phyloP scores from a whole-genome alignment of 2,797 vertebrate species.

The Leuciscus waleckii region DNA sequence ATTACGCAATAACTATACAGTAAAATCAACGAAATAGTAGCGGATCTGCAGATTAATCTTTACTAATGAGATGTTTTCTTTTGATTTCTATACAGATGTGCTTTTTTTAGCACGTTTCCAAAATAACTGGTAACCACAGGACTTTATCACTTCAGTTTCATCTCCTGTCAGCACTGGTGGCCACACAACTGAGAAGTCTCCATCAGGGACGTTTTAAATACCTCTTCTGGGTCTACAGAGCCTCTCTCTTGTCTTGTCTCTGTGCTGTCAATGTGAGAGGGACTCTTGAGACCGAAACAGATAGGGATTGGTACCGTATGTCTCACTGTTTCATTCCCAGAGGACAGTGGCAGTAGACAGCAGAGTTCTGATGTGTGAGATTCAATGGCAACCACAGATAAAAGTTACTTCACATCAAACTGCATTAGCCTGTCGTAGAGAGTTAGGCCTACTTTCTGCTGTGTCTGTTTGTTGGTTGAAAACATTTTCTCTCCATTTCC shows the following conservation, averaged over 20 bases:
- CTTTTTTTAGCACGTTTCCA: not conserved
- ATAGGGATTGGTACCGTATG: conserved; percentile 10
- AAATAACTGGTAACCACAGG: not conserved
- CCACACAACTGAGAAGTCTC: conserved; percentile 16
- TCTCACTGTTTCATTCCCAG: conserved; percentile 17
- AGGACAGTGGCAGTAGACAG: not conserved
- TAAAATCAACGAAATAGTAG: not conserved
- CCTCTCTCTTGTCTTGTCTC: conserved; percentile 21
- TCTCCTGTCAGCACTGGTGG: conserved; percentile 11
- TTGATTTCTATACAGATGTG: not conserved
- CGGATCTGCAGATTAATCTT: not conserved
- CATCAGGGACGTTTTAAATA: conserved; percentile 15
- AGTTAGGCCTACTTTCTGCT: not conserved
- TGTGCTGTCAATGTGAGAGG: conserved; percentile 25
- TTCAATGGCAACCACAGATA: conserved; percentile 4
- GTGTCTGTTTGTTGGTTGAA: conserved; percentile 4
- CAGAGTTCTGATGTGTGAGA: not conserved
- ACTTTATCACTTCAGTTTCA: not conserved
- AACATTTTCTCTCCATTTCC: not conserved
- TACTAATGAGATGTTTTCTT: not conserved
- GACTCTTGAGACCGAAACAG: conserved; percentile 4
- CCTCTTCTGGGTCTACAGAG: conserved; percentile 9
- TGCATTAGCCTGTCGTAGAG: not conserved
- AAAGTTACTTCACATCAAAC: conserved; percentile 13
- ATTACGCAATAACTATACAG: not conserved